phyloP scores from a whole-genome alignment of 2,888 invertebrate genomes.

The Thysanoteuthis rhombus region DNA sequence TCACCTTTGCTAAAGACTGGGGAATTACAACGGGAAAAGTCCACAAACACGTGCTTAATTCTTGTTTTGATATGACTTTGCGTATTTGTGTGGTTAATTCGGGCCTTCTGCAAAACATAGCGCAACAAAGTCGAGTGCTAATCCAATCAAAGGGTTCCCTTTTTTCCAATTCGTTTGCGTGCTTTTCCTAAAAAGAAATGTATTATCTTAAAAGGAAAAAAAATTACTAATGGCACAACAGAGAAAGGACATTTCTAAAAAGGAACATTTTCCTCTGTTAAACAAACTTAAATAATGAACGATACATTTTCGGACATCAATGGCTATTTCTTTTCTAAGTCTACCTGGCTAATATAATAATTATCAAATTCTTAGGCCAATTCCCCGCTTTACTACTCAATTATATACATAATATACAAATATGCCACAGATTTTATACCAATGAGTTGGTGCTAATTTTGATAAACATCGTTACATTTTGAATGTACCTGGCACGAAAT shows the following conservation, averaged over 20 bases:
- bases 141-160: background rate
- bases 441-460: too few relatives aligned
- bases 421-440: too few relatives aligned
- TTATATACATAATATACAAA: too few relatives aligned
- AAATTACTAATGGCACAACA: background rate
- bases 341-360: too few relatives aligned
- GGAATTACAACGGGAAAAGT: background rate
- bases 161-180: background rate
- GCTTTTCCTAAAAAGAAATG: background rate
- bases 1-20: background rate
- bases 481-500: too few relatives aligned
- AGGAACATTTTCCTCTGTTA: too few relatives aligned
- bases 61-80: background rate
- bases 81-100: conserved; percentile 12
- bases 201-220: background rate
- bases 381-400: too few relatives aligned
- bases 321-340: too few relatives aligned
- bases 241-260: background rate
- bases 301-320: too few relatives aligned
- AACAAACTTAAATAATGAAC: too few relatives aligned
- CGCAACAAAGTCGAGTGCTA: background rate
- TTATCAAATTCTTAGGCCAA: too few relatives aligned
- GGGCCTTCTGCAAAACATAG: background rate
- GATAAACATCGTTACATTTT: too few relatives aligned
- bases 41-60: background rate